Base-by-base conservation (phyloP, 2,797 vertebrate genomes). In the Ceryle rudis region DNA sequence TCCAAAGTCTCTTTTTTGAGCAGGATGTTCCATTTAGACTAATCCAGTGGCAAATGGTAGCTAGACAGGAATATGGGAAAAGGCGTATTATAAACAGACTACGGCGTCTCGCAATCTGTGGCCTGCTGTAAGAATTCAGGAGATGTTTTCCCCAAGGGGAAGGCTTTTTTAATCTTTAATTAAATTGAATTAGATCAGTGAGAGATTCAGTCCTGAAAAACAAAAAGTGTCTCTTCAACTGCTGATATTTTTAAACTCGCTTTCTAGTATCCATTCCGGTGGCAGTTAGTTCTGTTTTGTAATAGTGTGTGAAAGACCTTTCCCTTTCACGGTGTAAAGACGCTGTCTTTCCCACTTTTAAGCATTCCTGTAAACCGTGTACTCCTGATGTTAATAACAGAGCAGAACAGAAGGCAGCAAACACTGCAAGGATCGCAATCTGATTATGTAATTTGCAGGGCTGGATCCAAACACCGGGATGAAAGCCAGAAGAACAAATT, bases 1-100 rank as follows among this genome's bases (percentile, higher is more conserved):
- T 74, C 92, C 57, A 47, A 94, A 94, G 97, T 98, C 97, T 98
- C 97, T 96, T 98, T 96, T 98, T 98, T 97, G 55, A 95, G 95
- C 83, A 84, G 46, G 83, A 77, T 93, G 57, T 77, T 96, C 64
- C 65, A 67, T 92, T 89, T 95, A 88, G n/a, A 65, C 41, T 46
- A 25, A 69, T 42, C 41, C 39, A 62, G 67, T 55, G 47, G 42
- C 57, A 86, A 73, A 62, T 25, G 13, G 54, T n/a, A 87, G 42
- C 37, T 81, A 47, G 70, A 75, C 6, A 85, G 33, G 42, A 77
- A 67, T 64, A 80, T 15, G 20, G 29, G 44, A 55, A 61, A 80
- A 89, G 35, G 55, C 3, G 0, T 64, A 17, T 75, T 82, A 75
- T 60, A 69, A 81, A 66, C 58, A 81, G 47, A 65, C 35, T 29